These are phyloP conservation scores for Meliscaeva auricollis DNA, from an alignment of 2,888 invertebrate genomes.

Conservation along the genomic window DNA sequence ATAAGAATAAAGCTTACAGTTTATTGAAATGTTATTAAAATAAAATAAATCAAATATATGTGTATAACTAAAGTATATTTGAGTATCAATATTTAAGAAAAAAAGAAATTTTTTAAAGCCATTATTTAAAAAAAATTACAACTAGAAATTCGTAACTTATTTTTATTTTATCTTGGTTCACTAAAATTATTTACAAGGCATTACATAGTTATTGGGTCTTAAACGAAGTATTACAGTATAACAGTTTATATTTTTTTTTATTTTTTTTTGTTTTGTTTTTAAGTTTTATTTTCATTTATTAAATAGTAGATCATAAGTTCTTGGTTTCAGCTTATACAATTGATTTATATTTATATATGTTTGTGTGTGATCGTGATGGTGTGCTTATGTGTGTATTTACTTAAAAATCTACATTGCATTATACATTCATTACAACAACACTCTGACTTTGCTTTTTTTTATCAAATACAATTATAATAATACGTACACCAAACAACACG, in stretches of 20 bases:
- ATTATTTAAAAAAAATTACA: conserved; percentile 29
- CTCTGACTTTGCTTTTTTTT: conserved; percentile 20
- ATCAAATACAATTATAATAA: background rate
- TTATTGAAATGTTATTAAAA: conserved; percentile 3
- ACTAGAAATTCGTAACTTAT: conserved; percentile 33
- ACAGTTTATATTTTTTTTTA: conserved; percentile 33
- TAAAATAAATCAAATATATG: conserved; percentile 11
- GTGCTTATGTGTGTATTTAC: background rate
- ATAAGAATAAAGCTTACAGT: conserved; percentile 12
- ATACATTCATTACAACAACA: conserved; percentile 67
- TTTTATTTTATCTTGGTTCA: conserved; percentile 22
- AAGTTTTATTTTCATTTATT: too few relatives aligned
- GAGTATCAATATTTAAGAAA: conserved; percentile 40
- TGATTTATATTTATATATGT: conserved; percentile 14
- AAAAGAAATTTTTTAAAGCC: conserved; percentile 43
- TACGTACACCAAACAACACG: conserved; percentile 12
- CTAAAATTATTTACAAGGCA: conserved; percentile 69
- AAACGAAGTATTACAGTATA: conserved; percentile 48
- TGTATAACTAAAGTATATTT: conserved; percentile 16
- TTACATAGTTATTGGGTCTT: conserved; percentile 28
- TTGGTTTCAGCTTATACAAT: conserved; percentile 61
- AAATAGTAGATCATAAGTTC: conserved; percentile 69
- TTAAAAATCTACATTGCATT: conserved; percentile 53
- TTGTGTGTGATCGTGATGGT: background rate
- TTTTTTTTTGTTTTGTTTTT: conserved; percentile 25